Evolutionary conservation across 2,113 vertebrate genomes (phyloP).

Genomic region (Oenanthe melanoleuca): DNA sequence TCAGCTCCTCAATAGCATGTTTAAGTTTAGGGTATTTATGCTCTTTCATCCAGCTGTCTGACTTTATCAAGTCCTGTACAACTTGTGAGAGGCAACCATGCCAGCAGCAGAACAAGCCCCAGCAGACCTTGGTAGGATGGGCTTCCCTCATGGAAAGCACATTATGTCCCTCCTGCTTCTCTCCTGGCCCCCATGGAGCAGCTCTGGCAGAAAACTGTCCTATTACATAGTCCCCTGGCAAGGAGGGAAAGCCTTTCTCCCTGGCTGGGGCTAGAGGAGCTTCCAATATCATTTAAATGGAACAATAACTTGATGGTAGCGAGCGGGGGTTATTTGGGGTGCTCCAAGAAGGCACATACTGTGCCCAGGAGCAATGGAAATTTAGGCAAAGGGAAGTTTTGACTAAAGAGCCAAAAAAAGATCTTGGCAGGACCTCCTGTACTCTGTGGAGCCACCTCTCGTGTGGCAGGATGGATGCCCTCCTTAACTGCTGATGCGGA

Average conservation of each 20-base stretch:
- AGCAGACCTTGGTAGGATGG: slow-evolving; percentile 15
- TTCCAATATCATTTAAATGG: slow-evolving; percentile 32
- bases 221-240: slow-evolving; percentile 40
- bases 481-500: background rate
- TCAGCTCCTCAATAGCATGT: slow-evolving; percentile 67
- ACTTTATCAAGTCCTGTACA: slow-evolving; percentile 66
- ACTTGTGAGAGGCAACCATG: slow-evolving; percentile 37
- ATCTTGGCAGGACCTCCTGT: slow-evolving; percentile 49
- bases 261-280: slow-evolving; percentile 30
- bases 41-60: slow-evolving; percentile 68
- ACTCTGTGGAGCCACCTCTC: slow-evolving; percentile 30
- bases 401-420: slow-evolving; percentile 44
- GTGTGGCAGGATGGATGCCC: background rate
- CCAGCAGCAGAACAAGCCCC: slow-evolving; percentile 12
- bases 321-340: slow-evolving; percentile 27
- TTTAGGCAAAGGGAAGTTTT: slow-evolving; percentile 60
- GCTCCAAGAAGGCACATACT: slow-evolving; percentile 44
- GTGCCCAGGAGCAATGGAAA: slow-evolving; percentile 57
- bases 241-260: slow-evolving; percentile 18
- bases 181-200: background rate
- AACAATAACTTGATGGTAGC: slow-evolving; percentile 49
- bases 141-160: slow-evolving; percentile 39
- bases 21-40: slow-evolving; percentile 66
- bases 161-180: slow-evolving; percentile 13
- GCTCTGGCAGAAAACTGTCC: slow-evolving; percentile 1